Evolutionary conservation across 2,888 invertebrate genomes (phyloP), one percentile per base, ranked within the genome.

Genomic region (Sarcophaga subvicina): DNA sequence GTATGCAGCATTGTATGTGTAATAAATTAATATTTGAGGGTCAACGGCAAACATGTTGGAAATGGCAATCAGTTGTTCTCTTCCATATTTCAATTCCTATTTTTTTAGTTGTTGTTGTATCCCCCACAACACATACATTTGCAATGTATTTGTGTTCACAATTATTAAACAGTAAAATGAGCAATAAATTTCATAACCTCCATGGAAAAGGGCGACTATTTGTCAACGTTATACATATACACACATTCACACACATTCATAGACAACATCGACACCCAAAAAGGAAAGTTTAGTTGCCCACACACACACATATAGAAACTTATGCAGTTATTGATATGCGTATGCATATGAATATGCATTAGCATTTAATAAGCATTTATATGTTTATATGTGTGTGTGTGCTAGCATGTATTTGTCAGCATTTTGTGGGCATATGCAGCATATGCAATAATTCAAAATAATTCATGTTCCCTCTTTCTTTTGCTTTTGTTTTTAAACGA

Each of bases 141-240:
- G 49, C 17, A 54, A 14, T 70, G 17, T 60, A 73, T 37, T 37
- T n/a, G 67, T 60, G 20, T 67, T 73, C 25, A 25, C 47, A 66
- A 77, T 70, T 66, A 54, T 54, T 54, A 14, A 54, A 22, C 63
- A 64, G 66, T 60, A 67, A 83, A 80, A 75, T 69, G 63, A 81
- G 81, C 81, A 81, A 81, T 83, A 78, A 83, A 78, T 83, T 78
- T 78, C 22, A n/a, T 78, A 78, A 83, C 83, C 83, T 60, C 72
- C 10, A 73, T 45, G 22, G 49, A 62, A 83, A 73, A 67, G 78
- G 72, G 72, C 78, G 67, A 72, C 62, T 73, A 78, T 78, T 83
- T 83, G 83, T 83, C 83, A 83, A 78, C 37, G 49, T 1, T 72
- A 83, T 66, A 66, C 66, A 27, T 49, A n/a, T 20, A 73, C 20